Evolutionary conservation across 2,888 invertebrate genomes (phyloP), one percentile per base, ranked within the genome.

Genomic region (Ennomos erosarius): DNA sequence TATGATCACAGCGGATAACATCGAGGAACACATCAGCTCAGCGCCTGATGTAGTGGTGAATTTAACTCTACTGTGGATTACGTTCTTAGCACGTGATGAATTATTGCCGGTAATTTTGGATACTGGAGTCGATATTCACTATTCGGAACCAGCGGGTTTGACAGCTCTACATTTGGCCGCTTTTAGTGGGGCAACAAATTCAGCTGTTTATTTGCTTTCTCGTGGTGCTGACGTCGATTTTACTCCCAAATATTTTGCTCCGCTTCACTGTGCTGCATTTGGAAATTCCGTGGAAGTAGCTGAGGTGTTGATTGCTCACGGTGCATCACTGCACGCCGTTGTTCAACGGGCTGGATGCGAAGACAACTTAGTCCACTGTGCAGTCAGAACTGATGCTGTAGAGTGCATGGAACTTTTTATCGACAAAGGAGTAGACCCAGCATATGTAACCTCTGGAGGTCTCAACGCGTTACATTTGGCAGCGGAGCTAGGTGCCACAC

Each of bases 191-290:
- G 96, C 95, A 58, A 86, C 94, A 36, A 93, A 94, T 42, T 94
- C 96, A n/a, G 94, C 95, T 0, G 93, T 94, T 49, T 96, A 94
- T 77, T 88, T 97, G 53, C 92, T 97, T 13, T 89, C 94, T 4
- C 93, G 95, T 65, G 96, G 95, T 0, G 94, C 95, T 56, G 95
- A 95, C 72, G 93, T 96, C 0, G 95, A 96, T 81, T 93, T 94
- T 40, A 93, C 94, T 26, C 94, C 94, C 38, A 95, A 95, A 82
- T 94, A 95, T 66, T 96, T 96, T 74, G 95, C 96, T 34, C 97
- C 98, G 0, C 91, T 98, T 51, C 98, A 98, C 79, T 97, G 97
- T 78, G 97, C 98, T 1, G 97, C 98, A 0, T 97, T 98, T 84
- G 97, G 98, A 4, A 97, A 98, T 74, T 95, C 97, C 34, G 93